These are phyloP conservation scores for Labeo rohita DNA, from an alignment of 2,113 vertebrate genomes.

Conservation along the genomic window DNA sequence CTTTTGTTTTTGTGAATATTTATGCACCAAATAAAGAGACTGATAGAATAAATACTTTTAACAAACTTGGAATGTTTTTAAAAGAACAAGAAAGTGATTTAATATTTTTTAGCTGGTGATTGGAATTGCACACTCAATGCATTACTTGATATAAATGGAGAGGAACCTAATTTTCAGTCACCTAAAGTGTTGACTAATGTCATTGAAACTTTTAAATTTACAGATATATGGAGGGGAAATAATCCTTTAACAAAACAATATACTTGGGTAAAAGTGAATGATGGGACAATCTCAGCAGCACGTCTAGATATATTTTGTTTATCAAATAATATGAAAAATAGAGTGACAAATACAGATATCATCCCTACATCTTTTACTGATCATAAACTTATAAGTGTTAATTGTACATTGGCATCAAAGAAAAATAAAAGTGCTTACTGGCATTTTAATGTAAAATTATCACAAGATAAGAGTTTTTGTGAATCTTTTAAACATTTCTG, in stretches of 20 bases:
- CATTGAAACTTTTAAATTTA: not conserved
- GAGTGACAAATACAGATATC: too few relatives aligned
- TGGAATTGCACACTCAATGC: not conserved
- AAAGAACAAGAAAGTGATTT: too few relatives aligned
- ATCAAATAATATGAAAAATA: too few relatives aligned
- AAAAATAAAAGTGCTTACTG: not conserved
- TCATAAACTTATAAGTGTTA: not conserved
- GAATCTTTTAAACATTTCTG: not conserved
- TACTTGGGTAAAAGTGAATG: not conserved
- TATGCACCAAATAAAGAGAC: too few relatives aligned
- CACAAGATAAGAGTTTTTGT: not conserved
- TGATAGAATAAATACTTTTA: too few relatives aligned
- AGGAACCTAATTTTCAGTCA: not conserved
- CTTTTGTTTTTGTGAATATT: too few relatives aligned
- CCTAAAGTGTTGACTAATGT: too few relatives aligned
- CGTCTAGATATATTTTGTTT: not conserved
- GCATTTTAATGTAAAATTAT: not conserved
- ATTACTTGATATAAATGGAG: not conserved
- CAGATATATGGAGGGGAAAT: not conserved
- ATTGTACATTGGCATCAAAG: not conserved
- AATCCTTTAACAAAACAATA: not conserved
- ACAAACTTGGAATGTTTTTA: too few relatives aligned
- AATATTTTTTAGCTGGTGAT: too few relatives aligned
- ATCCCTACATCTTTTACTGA: not conserved
- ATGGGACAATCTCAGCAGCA: not conserved